phyloP scores from a whole-genome alignment of 2,797 vertebrate genomes.

The Pangasius macronema region DNA sequence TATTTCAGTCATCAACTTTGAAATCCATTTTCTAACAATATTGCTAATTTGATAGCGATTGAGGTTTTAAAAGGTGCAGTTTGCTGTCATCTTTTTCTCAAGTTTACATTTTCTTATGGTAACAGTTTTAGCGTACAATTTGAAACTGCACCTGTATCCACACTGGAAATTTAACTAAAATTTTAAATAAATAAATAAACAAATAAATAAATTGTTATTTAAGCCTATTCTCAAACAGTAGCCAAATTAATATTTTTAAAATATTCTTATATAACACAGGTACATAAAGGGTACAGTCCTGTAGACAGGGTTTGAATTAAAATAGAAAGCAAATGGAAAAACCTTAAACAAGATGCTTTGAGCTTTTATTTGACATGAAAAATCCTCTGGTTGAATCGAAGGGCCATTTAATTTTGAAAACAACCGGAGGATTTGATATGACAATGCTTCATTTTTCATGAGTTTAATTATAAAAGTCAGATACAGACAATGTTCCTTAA shows the following conservation, averaged over 20 bases:
- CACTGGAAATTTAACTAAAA: constrained; percentile 14
- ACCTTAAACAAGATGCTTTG: constrained; percentile 8
- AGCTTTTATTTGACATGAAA: not conserved
- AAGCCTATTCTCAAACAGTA: not conserved
- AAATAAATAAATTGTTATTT: not conserved
- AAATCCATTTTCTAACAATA: not conserved
- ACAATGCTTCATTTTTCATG: constrained; percentile 1
- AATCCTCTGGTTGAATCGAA: not conserved
- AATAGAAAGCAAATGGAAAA: constrained; percentile 37
- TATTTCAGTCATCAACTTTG: constrained; percentile 40
- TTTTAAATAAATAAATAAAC: constrained; percentile 2
- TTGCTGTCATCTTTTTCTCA: not conserved
- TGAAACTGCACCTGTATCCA: not conserved
- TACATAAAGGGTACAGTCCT: not conserved
- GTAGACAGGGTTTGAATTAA: constrained; percentile 32
- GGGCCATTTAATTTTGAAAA: not conserved
- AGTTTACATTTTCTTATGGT: constrained; percentile 24
- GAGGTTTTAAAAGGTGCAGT: not conserved
- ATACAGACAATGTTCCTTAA: constrained; percentile 9
- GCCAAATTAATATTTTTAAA: constrained; percentile 16
- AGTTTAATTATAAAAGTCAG: constrained; percentile 14
- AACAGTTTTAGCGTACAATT: constrained; percentile 11
- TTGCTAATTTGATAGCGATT: not conserved
- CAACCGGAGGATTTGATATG: not conserved
- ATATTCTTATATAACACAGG: constrained; percentile 15